phyloP scores from a whole-genome alignment of 2,797 vertebrate genomes.

The Geotrypetes seraphini region DNA sequence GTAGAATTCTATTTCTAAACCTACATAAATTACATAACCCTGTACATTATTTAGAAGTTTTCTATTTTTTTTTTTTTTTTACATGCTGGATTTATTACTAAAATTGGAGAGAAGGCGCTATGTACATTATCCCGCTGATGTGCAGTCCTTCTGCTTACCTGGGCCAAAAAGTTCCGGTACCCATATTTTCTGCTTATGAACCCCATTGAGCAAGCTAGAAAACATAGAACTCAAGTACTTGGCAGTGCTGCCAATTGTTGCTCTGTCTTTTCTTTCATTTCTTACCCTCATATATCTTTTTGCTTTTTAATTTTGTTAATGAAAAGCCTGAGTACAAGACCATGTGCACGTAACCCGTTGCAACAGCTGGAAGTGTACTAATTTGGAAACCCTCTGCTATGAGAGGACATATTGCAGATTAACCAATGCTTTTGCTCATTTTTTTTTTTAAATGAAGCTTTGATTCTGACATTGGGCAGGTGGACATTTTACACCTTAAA shows the following conservation, averaged over 20 bases:
- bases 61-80: slow-evolving; percentile 63
- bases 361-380: background rate
- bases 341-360: background rate
- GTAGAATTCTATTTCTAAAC: slow-evolving; percentile 57
- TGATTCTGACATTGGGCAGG: slow-evolving; percentile 23
- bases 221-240: slow-evolving; percentile 1
- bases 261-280: slow-evolving; percentile 1
- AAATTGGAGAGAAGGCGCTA: slow-evolving; percentile 78
- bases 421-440: slow-evolving; percentile 8
- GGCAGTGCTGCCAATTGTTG: slow-evolving; percentile 1
- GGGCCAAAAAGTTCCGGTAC: slow-evolving; percentile 23
- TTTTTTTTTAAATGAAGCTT: slow-evolving; percentile 17
- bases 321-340: background rate
- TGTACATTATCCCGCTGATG: slow-evolving; percentile 58
- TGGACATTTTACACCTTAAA: slow-evolving; percentile 32
- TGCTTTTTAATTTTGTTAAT: no score
- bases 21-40: slow-evolving; percentile 59
- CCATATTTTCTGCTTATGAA: slow-evolving; percentile 1
- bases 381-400: background rate
- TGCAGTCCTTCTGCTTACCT: slow-evolving; percentile 31
- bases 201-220: slow-evolving; percentile 7
- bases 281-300: background rate
- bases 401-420: slow-evolving; percentile 13
- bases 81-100: slow-evolving; percentile 77
- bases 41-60: slow-evolving; percentile 73